Evolutionary conservation across 2,113 vertebrate genomes (phyloP).

Genomic region (Poecile atricapillus): DNA sequence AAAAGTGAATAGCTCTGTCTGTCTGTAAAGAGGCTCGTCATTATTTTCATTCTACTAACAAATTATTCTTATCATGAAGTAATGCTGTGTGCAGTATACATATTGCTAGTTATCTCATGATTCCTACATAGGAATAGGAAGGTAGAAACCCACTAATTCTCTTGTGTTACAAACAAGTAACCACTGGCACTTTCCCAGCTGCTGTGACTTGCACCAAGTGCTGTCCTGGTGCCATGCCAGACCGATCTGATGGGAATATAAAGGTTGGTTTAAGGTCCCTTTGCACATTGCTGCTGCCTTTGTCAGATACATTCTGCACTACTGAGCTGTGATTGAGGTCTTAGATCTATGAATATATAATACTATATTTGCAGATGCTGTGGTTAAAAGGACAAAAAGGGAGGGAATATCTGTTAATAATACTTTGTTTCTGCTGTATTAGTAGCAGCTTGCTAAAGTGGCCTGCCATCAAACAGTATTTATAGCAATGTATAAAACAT

Average conservation of each 20-base stretch:
- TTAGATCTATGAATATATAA: not conserved
- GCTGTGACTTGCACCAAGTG: not conserved
- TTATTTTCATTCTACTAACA: constrained; percentile 1
- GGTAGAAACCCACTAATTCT: not conserved
- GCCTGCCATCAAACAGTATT: constrained; percentile 51
- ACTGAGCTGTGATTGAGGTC: not conserved
- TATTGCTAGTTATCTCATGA: not conserved
- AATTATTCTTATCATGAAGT: not conserved
- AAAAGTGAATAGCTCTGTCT: not conserved
- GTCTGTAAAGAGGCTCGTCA: not conserved
- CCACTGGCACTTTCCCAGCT: not conserved
- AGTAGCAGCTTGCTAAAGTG: constrained; percentile 36
- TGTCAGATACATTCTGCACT: not conserved
- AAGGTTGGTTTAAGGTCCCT: not conserved
- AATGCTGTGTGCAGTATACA: not conserved
- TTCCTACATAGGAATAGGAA: not conserved
- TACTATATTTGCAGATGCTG: constrained; percentile 5
- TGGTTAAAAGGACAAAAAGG: not conserved
- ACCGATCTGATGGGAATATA: not conserved
- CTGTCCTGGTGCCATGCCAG: not conserved
- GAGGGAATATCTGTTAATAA: constrained; percentile 12
- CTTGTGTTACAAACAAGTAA: not conserved
- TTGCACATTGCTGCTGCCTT: not conserved
- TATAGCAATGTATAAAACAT: constrained; percentile 51
- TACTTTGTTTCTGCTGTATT: constrained; percentile 40